Evolutionary conservation across 2,888 invertebrate genomes (phyloP).

Genomic region (Dolichomitus sp.): DNA sequence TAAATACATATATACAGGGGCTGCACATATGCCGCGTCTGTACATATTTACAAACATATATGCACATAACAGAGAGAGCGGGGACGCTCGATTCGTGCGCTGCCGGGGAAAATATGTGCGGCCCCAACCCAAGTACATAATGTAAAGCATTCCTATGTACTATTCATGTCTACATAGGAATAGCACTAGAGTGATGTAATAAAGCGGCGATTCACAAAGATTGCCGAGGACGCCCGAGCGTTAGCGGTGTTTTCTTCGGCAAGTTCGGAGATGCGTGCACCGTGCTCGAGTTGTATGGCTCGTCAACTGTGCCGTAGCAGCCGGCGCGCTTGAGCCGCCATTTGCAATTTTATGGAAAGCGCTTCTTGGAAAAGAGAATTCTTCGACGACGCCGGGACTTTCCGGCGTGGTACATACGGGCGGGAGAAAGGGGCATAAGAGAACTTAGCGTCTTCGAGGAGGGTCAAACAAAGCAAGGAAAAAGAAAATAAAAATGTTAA

Average conservation of each 20-base stretch:
- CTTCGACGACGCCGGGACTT: constrained; percentile 44
- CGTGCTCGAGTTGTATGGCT: constrained; percentile 47
- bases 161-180: constrained; percentile 59
- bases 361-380: constrained; percentile 50
- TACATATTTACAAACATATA: constrained; percentile 38
- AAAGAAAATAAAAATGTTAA: constrained; percentile 22
- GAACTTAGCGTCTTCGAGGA: constrained; percentile 5
- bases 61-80: constrained; percentile 43
- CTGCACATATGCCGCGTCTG: constrained; percentile 40
- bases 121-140: constrained; percentile 65
- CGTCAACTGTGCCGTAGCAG: constrained; percentile 43
- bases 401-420: constrained; percentile 6
- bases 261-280: constrained; percentile 58
- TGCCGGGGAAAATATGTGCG: constrained; percentile 66
- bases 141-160: constrained; percentile 61
- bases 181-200: constrained; percentile 83
- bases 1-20: constrained; percentile 14
- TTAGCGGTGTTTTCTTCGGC: constrained; percentile 58
- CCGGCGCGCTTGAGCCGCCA: constrained; percentile 80
- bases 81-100: constrained; percentile 63
- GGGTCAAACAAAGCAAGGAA: not conserved
- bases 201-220: constrained; percentile 80
- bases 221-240: constrained; percentile 78
- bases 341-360: constrained; percentile 81
- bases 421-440: constrained; percentile 13